phyloP scores from a whole-genome alignment of 2,113 vertebrate genomes.

The Helogale parvula region DNA sequence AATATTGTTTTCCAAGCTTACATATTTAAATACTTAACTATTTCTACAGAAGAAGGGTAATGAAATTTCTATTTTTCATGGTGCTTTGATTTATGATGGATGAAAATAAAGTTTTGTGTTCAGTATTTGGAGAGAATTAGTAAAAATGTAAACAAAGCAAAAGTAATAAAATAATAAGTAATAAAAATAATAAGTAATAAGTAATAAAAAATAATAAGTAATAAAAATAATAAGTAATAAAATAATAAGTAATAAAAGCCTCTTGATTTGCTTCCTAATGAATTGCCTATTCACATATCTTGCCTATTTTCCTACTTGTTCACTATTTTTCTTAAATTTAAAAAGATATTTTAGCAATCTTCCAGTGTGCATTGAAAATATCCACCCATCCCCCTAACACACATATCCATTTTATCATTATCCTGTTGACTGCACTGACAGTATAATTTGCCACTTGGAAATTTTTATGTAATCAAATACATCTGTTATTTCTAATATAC shows the following conservation, averaged over 20 bases:
- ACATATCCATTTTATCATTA: background rate
- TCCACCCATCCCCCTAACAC: background rate
- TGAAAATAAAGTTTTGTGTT: background rate
- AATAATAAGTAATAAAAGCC: background rate
- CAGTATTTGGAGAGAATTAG: background rate
- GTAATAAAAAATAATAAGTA: no score
- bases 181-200: no score
- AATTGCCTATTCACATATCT: background rate
- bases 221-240: no score
- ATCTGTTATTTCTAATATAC: background rate
- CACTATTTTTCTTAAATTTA: background rate
- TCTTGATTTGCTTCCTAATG: background rate
- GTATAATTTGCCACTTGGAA: background rate
- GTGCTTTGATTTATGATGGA: background rate
- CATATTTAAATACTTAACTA: background rate
- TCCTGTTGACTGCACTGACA: background rate
- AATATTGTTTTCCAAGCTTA: background rate
- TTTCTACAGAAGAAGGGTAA: background rate
- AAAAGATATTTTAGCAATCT: background rate
- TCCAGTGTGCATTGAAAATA: background rate
- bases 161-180: background rate
- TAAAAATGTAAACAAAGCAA: constrained; percentile 24
- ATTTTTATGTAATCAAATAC: background rate
- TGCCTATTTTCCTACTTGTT: background rate
- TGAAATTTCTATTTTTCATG: constrained; percentile 1